Base-by-base conservation (phyloP, 2,797 vertebrate genomes). In the Mormyrops attenuatus region DNA sequence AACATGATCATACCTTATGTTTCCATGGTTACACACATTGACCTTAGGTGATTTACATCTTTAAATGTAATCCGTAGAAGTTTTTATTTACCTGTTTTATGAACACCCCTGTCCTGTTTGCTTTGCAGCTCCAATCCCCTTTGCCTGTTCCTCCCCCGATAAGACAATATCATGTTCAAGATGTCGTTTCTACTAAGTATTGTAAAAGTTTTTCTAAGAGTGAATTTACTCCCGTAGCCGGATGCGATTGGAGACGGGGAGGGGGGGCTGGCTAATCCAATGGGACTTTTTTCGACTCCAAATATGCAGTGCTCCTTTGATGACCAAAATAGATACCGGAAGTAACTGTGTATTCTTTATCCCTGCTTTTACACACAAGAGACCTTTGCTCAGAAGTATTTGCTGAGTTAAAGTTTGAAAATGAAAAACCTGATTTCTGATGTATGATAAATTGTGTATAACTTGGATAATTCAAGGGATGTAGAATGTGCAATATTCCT, bases 261-360 rank as follows among this genome's bases (percentile, higher is more conserved):
- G 84, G 20, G 52, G 84, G 47, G n/a, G 22, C 30, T 26, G 38
- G 17, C 41, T 55, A 90, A 89, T 91, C 93, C 91, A 89, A 44
- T 38, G 91, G 92, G 93, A 92, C 60, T 69, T 4, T 80, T 91
- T 90, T 91, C 41, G 88, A 88, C 90, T 93, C 89, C 88, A 90
- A 90, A 91, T 92, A 92, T 93, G 91, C 91, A 90, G 84, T 87
- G 88, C 90, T 92, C 91, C 93, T 94, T 93, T 93, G 92, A 93
- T 93, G 91, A 93, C 91, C 90, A 93, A 93, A 94, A 94, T 93
- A 94, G 90, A 92, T 92, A 90, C 89, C 91, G 91, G 85, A 93
- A 90, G 92, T 92, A 90, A 92, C 91, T 90, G 91, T 90, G 91
- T 90, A 91, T 89, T 57, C 50, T 85, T 73, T 63, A 30, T 90